Evolutionary conservation across 2,113 vertebrate genomes (phyloP), one percentile per base, ranked within the genome.

Genomic region (Cheilinus undulatus): DNA sequence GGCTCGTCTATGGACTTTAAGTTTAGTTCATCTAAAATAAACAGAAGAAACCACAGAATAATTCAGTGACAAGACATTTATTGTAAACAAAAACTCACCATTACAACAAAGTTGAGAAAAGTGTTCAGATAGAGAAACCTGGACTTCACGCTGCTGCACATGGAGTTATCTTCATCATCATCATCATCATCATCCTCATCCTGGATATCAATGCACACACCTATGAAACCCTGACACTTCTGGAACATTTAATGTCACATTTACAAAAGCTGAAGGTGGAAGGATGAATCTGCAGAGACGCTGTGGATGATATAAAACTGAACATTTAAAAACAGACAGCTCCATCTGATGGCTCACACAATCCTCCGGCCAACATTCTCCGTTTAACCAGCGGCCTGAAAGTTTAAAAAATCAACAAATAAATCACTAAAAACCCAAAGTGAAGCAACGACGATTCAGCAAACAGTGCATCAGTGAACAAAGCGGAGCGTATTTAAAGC

Each of bases 61-160:
- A 42, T 19, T 91, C 79, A 88, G 85, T 88, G 84, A 84, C 77
- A 90, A 87, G 89, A 77, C 82, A 83, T 97, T 97, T 97, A 96
- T 97, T 97, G 89, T 94, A 95, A 95, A 94, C 93, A 95, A 88
- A 86, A 95, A 77, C 89, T 87, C 92, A 95, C 88, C 52, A 84
- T 94, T 93, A 91, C 92, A 93, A 92, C 66, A 95, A 91, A 93
- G 89, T 80, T 88, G 90, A 94, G 87, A 94, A 93, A 82, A 73
- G 72, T 59, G 52, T 60, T 62, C 92, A 91, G 93, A 93, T 91
- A 51, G 43, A 84, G 30, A 26, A 68, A 94, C 91, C 91, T 93
- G 91, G 83, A 92, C 75, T 78, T 66, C 61, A 92, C 90, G 86
- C 91, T 94, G 92, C 87, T 73, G 54, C 88, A 94, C 90, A 91